These are phyloP conservation scores for Macropis europaea DNA, from an alignment of 2,888 invertebrate genomes.

Conservation along the genomic window DNA sequence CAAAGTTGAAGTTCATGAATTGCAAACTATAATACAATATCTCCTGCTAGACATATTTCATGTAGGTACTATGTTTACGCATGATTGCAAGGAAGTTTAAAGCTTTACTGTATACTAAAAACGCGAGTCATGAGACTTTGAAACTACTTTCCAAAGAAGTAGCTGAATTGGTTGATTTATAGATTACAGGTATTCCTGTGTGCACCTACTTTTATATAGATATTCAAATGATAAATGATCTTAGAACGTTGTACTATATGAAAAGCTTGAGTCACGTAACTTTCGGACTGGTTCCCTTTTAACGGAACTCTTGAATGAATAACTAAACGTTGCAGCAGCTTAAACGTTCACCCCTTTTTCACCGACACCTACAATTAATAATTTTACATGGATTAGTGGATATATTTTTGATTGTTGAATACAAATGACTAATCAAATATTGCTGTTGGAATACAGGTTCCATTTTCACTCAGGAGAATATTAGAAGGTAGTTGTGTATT, in stretches of 20 bases:
- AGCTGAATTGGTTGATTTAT: slow-evolving; percentile 33
- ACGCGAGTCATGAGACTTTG: slow-evolving; percentile 22
- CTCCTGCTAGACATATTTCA: neutral
- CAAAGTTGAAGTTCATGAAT: neutral
- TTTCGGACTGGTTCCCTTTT: neutral
- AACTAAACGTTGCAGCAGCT: neutral
- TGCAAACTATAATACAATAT: neutral
- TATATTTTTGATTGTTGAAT: no score
- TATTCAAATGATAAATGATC: slow-evolving; percentile 25
- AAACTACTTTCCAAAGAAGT: slow-evolving; percentile 17
- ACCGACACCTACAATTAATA: neutral
- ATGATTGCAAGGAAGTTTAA: slow-evolving; percentile 8
- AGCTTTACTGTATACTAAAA: neutral
- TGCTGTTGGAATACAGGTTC: no score
- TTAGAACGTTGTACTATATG: neutral
- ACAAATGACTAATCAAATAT: no score
- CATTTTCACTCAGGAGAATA: no score
- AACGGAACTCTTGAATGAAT: neutral
- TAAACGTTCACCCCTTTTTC: neutral
- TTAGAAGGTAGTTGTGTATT: no score
- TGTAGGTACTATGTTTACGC: slow-evolving; percentile 1
- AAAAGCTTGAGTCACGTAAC: slow-evolving; percentile 24
- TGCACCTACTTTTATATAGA: slow-evolving; percentile 16
- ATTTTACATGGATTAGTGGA: no score
- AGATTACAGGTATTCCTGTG: slow-evolving; percentile 1